These are phyloP conservation scores for Chaetura pelagica DNA, from an alignment of 2,113 vertebrate genomes.

Conservation along the genomic window DNA sequence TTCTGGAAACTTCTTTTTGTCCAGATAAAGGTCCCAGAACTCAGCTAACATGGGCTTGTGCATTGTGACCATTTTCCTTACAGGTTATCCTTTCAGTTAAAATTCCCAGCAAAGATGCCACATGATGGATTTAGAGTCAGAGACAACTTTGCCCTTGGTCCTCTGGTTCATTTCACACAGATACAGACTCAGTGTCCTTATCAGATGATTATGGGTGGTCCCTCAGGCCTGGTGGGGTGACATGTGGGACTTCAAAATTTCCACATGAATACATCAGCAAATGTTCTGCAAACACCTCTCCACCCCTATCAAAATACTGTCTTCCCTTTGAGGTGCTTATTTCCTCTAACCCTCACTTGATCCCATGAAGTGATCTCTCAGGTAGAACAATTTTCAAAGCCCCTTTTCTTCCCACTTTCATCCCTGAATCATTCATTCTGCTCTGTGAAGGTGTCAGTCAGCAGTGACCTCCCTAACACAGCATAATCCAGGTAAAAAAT, in stretches of 20 bases:
- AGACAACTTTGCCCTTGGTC: not conserved
- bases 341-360: not conserved
- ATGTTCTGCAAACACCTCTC: not conserved
- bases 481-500: not conserved
- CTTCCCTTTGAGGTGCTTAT: not conserved
- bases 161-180: not conserved
- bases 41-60: not conserved
- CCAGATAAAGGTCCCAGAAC: not conserved
- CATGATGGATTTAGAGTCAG: not conserved
- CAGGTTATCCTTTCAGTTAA: not conserved
- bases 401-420: not conserved
- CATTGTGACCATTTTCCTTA: not conserved
- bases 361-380: not conserved
- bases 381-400: not conserved
- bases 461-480: not conserved
- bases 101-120: not conserved
- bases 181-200: not conserved
- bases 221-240: not conserved
- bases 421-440: not conserved
- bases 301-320: not conserved
- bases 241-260: not conserved
- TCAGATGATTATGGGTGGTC: not conserved
- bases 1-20: not conserved
- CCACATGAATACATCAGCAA: not conserved
- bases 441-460: not conserved